Percentiles rank a stretch among this genome's conserved stretches.
Conservation (phyloP, 2,888 invertebrate species). For the Hirtodrosophila cameraria region DNA sequence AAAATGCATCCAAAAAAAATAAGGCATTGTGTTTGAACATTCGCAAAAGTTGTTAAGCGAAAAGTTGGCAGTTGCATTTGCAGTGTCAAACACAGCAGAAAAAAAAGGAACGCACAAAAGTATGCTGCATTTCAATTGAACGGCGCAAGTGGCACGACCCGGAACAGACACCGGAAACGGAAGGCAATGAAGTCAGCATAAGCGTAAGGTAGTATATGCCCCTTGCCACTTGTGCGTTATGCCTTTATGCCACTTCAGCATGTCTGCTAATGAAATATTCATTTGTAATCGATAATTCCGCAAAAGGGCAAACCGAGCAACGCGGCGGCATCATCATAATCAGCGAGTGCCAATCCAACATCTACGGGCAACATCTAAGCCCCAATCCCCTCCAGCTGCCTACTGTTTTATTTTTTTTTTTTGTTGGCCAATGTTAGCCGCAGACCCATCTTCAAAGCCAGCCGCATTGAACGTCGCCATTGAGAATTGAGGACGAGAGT, state of each 20-base stretch:
- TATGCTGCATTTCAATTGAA: slow-evolving; percentile 71
- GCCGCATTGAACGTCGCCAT: slow-evolving; percentile 70
- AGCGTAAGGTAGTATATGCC: slow-evolving; percentile 48
- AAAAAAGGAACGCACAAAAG: slow-evolving; percentile 39
- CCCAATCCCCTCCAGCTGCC: too few species aligned
- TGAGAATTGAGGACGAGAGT: slow-evolving; percentile 71
- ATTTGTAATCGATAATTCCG: slow-evolving; percentile 79
- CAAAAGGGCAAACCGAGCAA: slow-evolving; percentile 51
- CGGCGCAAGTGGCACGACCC: slow-evolving; percentile 45
- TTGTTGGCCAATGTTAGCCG: slow-evolving; percentile 7
- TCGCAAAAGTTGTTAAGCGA: slow-evolving; percentile 12
- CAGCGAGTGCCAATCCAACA: slow-evolving; percentile 42
- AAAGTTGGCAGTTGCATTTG: slow-evolving; percentile 40
- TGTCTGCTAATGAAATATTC: slow-evolving; percentile 73
- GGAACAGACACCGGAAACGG: slow-evolving; percentile 44
- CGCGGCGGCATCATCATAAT: slow-evolving; percentile 73
- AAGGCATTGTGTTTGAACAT: slow-evolving; percentile 42
- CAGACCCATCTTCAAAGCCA: slow-evolving; percentile 15
- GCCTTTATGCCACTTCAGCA: slow-evolving; percentile 16
- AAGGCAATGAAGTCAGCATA: slow-evolving; percentile 51
- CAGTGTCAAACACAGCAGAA: background rate
- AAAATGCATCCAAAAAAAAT: slow-evolving; percentile 31
- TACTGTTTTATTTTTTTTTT: too few species aligned
- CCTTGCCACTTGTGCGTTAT: too few species aligned
- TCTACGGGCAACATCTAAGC: slow-evolving; percentile 36